Base-by-base conservation (phyloP, 92 coral and sea anemone genomes). In the Montipora capitata region DNA sequence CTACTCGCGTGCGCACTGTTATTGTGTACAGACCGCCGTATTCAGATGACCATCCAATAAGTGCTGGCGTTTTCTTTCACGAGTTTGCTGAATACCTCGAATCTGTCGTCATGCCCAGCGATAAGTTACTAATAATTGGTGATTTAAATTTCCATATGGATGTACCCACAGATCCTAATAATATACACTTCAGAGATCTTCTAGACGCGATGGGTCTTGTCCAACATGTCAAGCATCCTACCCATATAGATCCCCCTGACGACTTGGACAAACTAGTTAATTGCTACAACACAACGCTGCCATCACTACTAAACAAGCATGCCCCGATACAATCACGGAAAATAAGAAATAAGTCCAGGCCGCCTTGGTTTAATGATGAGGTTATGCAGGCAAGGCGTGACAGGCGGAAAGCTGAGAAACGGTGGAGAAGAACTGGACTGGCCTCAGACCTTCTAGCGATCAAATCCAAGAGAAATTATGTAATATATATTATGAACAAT, bases 81-180 rank as follows among this genome's bases (percentile, higher is more conserved):
- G 80, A 82, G 63, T 69, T 82, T 82, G 63, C 87, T 63, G 87
- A 82, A 35, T 82, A 65, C 48, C 71, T 82, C 16, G 80, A 82
- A 43, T 82, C 78, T 18, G 87, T 82, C 62, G 87, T 82, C 62
- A 56, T 56, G 62, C 12, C 62, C 62, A 7, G 62, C 62, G 62
- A 56, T 56, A 56, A 56, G 62, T 56, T 56, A 56, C 1, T 56
- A 16, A 56, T 56, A 7, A 38, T 40, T 57, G 80, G 61, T 35
- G 66, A 49, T 48, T 75, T 75, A 5, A 75, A 48, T 17, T 38
- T 75, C 61, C 66, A 42, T 48, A 48, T 43, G 80, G 80, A 75
- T 48, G 64, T 7, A 63, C 51, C 80, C 2, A 41, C 43, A 49
- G 51, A 75, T 75, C 20, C 64, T 12, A 63, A 75, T 45, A 27